Evolutionary conservation across 2,113 vertebrate genomes (phyloP), one percentile per base, ranked within the genome.

Genomic region (Tautogolabrus adspersus): DNA sequence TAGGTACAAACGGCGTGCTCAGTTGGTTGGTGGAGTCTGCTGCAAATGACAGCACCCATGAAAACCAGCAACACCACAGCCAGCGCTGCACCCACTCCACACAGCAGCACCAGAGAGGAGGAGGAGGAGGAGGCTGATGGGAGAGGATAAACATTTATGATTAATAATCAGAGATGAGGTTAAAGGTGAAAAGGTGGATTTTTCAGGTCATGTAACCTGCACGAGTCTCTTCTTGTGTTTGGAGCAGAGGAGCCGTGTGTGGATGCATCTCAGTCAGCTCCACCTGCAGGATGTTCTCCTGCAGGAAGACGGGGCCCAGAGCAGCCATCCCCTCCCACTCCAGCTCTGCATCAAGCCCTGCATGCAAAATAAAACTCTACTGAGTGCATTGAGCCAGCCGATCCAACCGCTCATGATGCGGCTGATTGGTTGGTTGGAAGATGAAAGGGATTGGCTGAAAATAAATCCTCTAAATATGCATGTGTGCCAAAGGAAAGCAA

Each of bases 301-400:
- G 37, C 71, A 91, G 30, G 21, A 86, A 34, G 75, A 92, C 77
- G 6, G 89, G 89, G 8, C 85, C 88, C n/a, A 90, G 23, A 19
- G 58, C 40, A 0, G 60, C 79, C 0, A 22, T 66, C 21, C 47
- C 88, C 58, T 84, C 87, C 87, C 84, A 82, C 16, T 18, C 38
- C 22, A 21, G 7, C 1, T 57, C 88, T 87, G 38, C 8, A 70
- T 44, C 42, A 58, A 54, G 8, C 34, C 38, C n/a, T 75, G 18
- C 21, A 8, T 18, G 13, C 44, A 56, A n/a, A 46, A 8, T 15
- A 66, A 10, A 63, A 49, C 30, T 5, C 38, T 61, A 19, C 42
- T 66, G 12, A 40, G 61, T 1, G 4, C 54, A 49, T 57, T 72
- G 21, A 66, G 34, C 10, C 78, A 62, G 59, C 46, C 47, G 71